A percentile compares a stretch with the other conserved stretches of the same genome.
These are phyloP conservation scores for Solen grandis DNA, from an alignment of 1,140 invertebrate species.

Conservation along the genomic window DNA sequence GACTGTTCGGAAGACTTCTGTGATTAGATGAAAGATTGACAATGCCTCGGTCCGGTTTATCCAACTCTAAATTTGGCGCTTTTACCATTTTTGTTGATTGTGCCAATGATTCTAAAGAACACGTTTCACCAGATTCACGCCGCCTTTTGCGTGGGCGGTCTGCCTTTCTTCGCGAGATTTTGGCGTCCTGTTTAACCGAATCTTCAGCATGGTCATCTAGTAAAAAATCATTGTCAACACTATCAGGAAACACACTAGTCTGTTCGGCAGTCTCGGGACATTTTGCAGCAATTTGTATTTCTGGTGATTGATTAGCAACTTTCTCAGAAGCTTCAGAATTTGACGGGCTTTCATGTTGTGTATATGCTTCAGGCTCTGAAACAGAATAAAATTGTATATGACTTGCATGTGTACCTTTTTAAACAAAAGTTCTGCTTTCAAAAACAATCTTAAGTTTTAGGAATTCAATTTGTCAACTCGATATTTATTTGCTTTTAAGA, in stretches of 20 bases:
- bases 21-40: slow-evolving; percentile 23
- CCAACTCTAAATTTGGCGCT: background rate
- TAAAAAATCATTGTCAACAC: slow-evolving; percentile 78
- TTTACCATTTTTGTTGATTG: background rate
- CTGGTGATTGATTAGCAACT: too few relatives aligned
- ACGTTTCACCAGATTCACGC: slow-evolving; percentile 55
- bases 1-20: slow-evolving; percentile 32
- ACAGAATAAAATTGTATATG: too few relatives aligned
- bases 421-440: too few relatives aligned
- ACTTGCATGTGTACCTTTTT: too few relatives aligned
- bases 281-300: too few relatives aligned
- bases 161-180: slow-evolving; percentile 78
- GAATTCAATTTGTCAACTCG: too few relatives aligned
- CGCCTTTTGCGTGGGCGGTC: slow-evolving; percentile 76
- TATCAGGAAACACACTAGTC: slow-evolving; percentile 34
- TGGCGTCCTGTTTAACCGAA: slow-evolving; percentile 60
- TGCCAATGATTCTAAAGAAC: background rate
- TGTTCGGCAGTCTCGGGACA: slow-evolving; percentile 1
- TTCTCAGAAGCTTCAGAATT: too few relatives aligned
- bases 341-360: too few relatives aligned
- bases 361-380: too few relatives aligned
- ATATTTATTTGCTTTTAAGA: too few relatives aligned
- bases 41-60: slow-evolving; percentile 7
- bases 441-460: too few relatives aligned
- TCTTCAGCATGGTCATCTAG: slow-evolving; percentile 41